Percentiles rank a stretch among this genome's conserved stretches.
Conservation (phyloP, 53 echinoderm and acorn worm species). For the Temnopleurus reevesii region DNA sequence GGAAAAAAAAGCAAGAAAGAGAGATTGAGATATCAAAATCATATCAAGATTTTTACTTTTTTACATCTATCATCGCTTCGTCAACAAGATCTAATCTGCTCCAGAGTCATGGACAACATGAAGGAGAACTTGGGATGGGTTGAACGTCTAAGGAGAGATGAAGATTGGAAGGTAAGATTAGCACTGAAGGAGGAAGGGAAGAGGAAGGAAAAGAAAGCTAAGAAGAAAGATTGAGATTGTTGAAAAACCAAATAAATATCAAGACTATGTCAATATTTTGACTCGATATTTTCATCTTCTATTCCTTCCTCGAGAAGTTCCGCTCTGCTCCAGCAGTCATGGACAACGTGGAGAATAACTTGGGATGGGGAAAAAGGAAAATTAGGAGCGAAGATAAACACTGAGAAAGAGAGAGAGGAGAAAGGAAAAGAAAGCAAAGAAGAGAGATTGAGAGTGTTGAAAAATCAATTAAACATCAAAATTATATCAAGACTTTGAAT, state of each 20-base stretch:
- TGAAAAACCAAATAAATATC: too few relatives aligned
- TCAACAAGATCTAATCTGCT: constrained; percentile 9
- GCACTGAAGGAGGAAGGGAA: too few relatives aligned
- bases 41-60: background rate
- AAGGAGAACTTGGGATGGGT: constrained; percentile 39
- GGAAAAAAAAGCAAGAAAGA: background rate
- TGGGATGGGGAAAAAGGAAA: constrained; percentile 26
- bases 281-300: background rate
- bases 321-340: background rate
- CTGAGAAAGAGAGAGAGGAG: background rate
- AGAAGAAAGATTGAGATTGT: too few relatives aligned
- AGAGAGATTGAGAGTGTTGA: too few relatives aligned
- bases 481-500: background rate
- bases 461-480: too few relatives aligned
- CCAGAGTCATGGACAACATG: constrained; percentile 38
- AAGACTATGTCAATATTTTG: background rate
- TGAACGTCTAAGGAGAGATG: constrained; percentile 5
- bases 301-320: constrained; percentile 13
- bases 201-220: too few relatives aligned
- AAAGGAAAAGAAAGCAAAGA: background rate
- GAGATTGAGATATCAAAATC: background rate
- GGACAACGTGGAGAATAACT: constrained; percentile 33
- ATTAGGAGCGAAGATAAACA: background rate
- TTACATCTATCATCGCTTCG: background rate
- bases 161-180: too few relatives aligned